Percentiles rank a stretch among this genome's conserved stretches.
Conservation (phyloP, 1,140 invertebrate species). For the Littorina saxatilis region DNA sequence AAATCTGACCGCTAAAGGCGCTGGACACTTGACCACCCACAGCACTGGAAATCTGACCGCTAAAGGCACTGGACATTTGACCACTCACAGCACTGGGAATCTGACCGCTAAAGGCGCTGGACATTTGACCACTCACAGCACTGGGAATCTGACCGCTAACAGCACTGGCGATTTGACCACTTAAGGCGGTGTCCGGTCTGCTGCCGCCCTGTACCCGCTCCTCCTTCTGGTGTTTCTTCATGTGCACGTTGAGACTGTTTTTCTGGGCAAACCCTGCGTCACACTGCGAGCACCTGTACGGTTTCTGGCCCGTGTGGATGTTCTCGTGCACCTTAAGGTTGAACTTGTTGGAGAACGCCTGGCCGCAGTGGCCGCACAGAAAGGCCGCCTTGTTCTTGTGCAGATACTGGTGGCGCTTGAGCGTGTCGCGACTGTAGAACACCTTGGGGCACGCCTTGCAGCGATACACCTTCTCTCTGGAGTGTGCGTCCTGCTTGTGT, state of each 20-base stretch:
- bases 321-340: neutral
- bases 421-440: neutral
- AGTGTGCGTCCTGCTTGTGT: neutral
- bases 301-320: conserved; percentile 36
- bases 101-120: no score
- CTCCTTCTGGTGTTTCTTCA: conserved; percentile 17
- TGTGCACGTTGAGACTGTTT: conserved; percentile 23
- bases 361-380: conserved; percentile 13
- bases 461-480: neutral
- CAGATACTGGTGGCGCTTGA: neutral
- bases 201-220: neutral
- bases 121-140: no score
- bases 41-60: no score
- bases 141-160: no score
- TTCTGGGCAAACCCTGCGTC: conserved; percentile 19
- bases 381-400: neutral
- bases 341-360: neutral
- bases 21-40: no score
- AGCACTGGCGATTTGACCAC: no score
- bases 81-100: no score
- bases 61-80: no score
- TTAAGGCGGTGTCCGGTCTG: neutral
- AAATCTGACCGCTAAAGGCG: no score
- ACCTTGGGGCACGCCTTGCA: neutral
- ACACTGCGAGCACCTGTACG: conserved; percentile 25